A percentile compares a stretch with the other conserved stretches of the same genome.
These are phyloP conservation scores for Heliconius charithonia DNA, from an alignment of 2,888 invertebrate genomes.

Conservation along the genomic window DNA sequence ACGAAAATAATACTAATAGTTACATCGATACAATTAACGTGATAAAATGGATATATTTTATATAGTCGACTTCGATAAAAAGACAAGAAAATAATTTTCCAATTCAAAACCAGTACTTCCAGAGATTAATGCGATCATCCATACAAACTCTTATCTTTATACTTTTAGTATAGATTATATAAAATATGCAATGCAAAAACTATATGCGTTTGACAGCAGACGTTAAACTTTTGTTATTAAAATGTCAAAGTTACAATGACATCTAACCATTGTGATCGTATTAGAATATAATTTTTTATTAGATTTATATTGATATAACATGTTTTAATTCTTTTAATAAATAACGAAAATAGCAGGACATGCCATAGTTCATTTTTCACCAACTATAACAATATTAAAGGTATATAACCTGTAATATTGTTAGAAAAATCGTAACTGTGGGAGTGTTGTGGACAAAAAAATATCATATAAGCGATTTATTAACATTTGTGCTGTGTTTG, in stretches of 20 bases:
- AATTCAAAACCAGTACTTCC: no score
- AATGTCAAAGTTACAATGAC: constrained; percentile 19
- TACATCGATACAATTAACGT: no score
- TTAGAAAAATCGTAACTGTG: constrained; percentile 7
- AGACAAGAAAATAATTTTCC: no score
- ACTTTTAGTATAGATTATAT: neutral
- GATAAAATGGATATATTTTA: no score
- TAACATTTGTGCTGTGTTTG: constrained; percentile 52
- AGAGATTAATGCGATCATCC: no score
- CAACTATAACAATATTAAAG: neutral
- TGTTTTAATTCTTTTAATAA: neutral
- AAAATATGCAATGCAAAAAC: neutral
- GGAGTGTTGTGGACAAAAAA: constrained; percentile 1
- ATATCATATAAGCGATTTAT: constrained; percentile 33
- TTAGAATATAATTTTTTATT: constrained; percentile 17
- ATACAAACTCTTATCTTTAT: no score
- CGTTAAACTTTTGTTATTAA: constrained; percentile 16
- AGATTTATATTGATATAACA: neutral
- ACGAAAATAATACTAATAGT: no score
- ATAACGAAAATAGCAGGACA: neutral
- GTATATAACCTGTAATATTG: constrained; percentile 1
- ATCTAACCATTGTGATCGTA: constrained; percentile 20
- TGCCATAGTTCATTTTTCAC: neutral
- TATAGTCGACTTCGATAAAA: no score
- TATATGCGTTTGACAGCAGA: constrained; percentile 4